Percentiles rank a stretch among this genome's conserved stretches.
phyloP scores from a whole-genome alignment of 1,140 invertebrate genomes.

The Drosophila ohnishii region DNA sequence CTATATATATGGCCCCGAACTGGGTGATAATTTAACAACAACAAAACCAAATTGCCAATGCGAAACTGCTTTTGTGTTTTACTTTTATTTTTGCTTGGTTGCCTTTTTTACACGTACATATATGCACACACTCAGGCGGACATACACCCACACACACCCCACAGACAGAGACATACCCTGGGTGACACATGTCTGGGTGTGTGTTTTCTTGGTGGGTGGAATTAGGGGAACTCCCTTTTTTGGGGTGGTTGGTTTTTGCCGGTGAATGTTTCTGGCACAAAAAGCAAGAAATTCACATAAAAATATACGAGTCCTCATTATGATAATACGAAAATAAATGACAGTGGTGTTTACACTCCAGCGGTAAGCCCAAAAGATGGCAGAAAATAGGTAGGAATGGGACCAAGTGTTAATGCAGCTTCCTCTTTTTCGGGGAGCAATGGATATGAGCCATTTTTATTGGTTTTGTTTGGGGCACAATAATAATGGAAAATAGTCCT shows the following conservation, averaged over 20 bases:
- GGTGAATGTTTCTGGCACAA: constrained; percentile 57
- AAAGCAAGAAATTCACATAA: constrained; percentile 80
- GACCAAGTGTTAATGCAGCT: constrained; percentile 41
- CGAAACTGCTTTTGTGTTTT: constrained; percentile 66
- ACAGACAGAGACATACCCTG: background rate
- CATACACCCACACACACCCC: constrained; percentile 23
- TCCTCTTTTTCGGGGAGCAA: constrained; percentile 7
- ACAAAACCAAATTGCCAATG: constrained; percentile 67
- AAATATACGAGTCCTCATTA: constrained; percentile 82
- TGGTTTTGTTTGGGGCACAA: constrained; percentile 10
- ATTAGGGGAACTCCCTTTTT: constrained; percentile 25
- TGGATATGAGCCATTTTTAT: constrained; percentile 14
- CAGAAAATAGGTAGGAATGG: background rate
- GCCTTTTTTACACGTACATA: constrained; percentile 55
- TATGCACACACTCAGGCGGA: background rate
- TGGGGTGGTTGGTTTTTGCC: constrained; percentile 43
- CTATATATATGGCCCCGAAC: constrained; percentile 34
- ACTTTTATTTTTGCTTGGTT: constrained; percentile 60
- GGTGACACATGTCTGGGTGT: constrained; percentile 31
- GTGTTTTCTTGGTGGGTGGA: constrained; percentile 16
- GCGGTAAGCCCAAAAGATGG: constrained; percentile 24
- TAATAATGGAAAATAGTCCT: constrained; percentile 10
- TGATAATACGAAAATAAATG: constrained; percentile 83
- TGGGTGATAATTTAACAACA: constrained; percentile 78
- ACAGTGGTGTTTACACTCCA: constrained; percentile 71